phyloP scores from a whole-genome alignment of 2,113 vertebrate species.

The Megaceryle maxima region DNA sequence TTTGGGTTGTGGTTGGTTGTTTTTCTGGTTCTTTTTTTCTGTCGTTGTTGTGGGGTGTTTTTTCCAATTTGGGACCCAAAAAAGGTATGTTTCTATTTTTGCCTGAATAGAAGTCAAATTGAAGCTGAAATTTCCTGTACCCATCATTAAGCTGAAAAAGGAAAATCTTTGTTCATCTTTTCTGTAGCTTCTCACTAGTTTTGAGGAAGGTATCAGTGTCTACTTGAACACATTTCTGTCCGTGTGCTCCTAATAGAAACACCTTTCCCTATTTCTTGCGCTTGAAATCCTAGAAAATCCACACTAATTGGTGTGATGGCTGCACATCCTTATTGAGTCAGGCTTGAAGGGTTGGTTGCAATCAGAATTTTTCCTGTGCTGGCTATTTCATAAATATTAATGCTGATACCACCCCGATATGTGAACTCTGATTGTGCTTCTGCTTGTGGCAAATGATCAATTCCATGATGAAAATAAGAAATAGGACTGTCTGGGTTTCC shows the following conservation, averaged over 20 bases:
- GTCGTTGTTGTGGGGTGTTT: not conserved
- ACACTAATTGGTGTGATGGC: not conserved
- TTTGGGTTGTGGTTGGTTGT: not conserved
- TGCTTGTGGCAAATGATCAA: not conserved
- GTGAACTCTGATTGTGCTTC: not conserved
- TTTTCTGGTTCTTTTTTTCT: not conserved
- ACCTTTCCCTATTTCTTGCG: not conserved
- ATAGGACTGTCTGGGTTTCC: not conserved
- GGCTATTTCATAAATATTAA: not conserved
- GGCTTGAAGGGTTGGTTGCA: not conserved
- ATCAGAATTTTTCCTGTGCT: not conserved
- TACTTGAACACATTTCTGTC: accelerated
- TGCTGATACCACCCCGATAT: accelerated
- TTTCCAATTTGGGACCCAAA: not conserved
- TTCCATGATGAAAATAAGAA: not conserved
- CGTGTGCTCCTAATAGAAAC: not conserved
- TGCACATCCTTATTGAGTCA: not conserved
- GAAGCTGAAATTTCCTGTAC: not conserved
- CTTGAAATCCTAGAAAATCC: not conserved
- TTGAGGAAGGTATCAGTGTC: not conserved
- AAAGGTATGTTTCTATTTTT: not conserved
- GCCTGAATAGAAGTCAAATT: not conserved
- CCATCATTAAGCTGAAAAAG: not conserved
- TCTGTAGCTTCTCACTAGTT: not conserved
- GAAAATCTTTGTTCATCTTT: not conserved